Percentiles rank a stretch among this genome's conserved stretches.
Conservation (phyloP, 2,888 invertebrate genomes). For the Tipula helvola region DNA sequence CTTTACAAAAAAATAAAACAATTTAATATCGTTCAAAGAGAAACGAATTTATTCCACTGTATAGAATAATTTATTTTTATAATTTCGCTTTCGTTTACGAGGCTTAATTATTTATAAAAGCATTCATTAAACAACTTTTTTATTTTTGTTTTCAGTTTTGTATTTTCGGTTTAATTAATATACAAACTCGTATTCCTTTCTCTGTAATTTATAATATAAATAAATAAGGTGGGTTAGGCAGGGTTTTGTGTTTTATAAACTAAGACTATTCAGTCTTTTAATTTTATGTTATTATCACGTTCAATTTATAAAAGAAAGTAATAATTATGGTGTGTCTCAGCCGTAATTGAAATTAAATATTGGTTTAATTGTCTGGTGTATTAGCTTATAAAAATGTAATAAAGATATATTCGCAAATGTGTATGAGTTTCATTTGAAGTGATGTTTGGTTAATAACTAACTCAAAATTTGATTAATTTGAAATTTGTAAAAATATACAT, state of each 20-base stretch:
- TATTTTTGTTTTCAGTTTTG: background rate
- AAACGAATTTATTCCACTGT: background rate
- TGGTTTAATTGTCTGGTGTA: background rate
- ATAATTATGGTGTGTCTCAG: background rate
- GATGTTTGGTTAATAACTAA: no score
- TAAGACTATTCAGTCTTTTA: background rate
- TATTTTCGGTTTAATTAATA: background rate
- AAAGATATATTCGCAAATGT: background rate
- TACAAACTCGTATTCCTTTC: background rate
- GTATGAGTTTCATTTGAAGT: no score
- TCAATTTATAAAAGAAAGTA: background rate
- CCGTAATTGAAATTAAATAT: background rate
- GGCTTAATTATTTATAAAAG: constrained; percentile 4
- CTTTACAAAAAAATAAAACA: background rate
- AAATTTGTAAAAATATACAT: no score
- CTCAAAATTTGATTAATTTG: no score
- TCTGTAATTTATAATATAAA: background rate
- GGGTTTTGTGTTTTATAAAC: background rate
- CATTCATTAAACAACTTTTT: background rate
- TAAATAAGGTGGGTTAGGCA: background rate
- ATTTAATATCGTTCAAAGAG: background rate
- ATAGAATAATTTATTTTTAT: background rate
- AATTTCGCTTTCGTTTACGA: background rate
- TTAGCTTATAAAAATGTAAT: background rate
- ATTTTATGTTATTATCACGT: background rate